Evolutionary conservation across 2,113 vertebrate genomes (phyloP), one percentile per base, ranked within the genome.

Genomic region (Formicarius rufipectus): DNA sequence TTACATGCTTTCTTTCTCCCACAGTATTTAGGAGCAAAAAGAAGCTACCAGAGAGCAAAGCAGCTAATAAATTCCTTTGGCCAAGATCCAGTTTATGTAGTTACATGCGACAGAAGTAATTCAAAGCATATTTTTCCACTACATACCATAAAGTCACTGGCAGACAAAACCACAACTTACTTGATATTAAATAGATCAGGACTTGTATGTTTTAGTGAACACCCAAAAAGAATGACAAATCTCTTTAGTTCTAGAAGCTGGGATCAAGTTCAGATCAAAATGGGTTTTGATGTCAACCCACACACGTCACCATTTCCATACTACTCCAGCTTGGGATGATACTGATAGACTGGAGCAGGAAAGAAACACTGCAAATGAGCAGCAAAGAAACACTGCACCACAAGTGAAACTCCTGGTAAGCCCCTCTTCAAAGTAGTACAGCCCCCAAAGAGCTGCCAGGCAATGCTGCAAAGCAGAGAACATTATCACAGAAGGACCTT

Each of bases 381-480:
- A 95, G 92, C 42, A 56, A 91, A 85, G 94, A 83, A 93, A 95
- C 17, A 40, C 59, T 93, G 72, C 55, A 88, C 58, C 63, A 37
- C 49, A 80, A 90, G 56, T 80, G 58, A 88, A 91, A 74, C 59
- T 91, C n/a, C 53, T 63, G n/a, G 31, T 53, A 74, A 81, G 55
- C 55, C 45, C 87, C 55, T 91, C 85, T 90, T 92, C 79, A 60
- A 83, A 35, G 47, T 67, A 77, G 14, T n/a, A 79, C 7, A 94
- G 85, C 85, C 37, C 45, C 78, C 55, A 81, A 35, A 94, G 80
- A 93, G 66, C 92, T 95, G 82, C 39, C 76, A 73, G 28, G 66
- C 88, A 93, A 35, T 74, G 82, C 88, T 96, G 96, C 85, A 93
- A 97, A 96, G 90, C 88, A 94, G 92, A 96, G 88, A 95, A 90